These are phyloP conservation scores for Sinocyclocheilus maitianheensis DNA, from an alignment of 2,113 vertebrate species.

Conservation along the genomic window DNA sequence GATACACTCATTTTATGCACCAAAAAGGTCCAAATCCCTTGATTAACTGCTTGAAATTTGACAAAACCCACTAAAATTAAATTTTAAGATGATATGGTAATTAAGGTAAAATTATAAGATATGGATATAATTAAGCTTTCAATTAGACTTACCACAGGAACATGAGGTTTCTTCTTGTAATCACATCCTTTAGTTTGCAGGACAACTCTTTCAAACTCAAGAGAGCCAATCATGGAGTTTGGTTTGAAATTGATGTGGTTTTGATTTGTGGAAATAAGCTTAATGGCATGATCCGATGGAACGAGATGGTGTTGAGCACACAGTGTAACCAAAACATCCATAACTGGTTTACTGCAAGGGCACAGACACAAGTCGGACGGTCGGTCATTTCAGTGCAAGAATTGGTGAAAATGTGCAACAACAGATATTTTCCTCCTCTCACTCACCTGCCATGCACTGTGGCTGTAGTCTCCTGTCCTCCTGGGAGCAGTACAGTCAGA, in stretches of 20 bases:
- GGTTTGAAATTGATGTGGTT: conserved; percentile 88
- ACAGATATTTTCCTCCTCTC: not conserved
- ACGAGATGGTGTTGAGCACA: conserved; percentile 91
- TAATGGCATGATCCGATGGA: conserved; percentile 87
- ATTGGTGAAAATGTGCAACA: not conserved
- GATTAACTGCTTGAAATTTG: not conserved
- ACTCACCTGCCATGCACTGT: conserved; percentile 85
- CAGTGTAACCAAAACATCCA: conserved; percentile 90
- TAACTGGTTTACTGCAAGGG: conserved; percentile 86
- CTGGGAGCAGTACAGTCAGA: conserved; percentile 84
- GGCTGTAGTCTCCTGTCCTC: conserved; percentile 79
- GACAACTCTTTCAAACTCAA: conserved; percentile 87
- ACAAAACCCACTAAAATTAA: not conserved
- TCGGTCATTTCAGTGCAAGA: not conserved
- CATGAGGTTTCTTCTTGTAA: conserved; percentile 78
- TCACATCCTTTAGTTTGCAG: conserved; percentile 86
- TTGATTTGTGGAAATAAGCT: conserved; percentile 85
- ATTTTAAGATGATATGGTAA: not conserved
- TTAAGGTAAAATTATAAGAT: not conserved
- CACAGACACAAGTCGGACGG: not conserved
- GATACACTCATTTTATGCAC: not conserved
- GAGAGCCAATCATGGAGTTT: conserved; percentile 87
- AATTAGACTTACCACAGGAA: conserved; percentile 83
- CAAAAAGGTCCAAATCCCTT: not conserved
- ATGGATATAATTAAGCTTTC: not conserved